Evolutionary conservation across 2,888 invertebrate genomes (phyloP).

Genomic region (Habrosyne pyritoides): DNA sequence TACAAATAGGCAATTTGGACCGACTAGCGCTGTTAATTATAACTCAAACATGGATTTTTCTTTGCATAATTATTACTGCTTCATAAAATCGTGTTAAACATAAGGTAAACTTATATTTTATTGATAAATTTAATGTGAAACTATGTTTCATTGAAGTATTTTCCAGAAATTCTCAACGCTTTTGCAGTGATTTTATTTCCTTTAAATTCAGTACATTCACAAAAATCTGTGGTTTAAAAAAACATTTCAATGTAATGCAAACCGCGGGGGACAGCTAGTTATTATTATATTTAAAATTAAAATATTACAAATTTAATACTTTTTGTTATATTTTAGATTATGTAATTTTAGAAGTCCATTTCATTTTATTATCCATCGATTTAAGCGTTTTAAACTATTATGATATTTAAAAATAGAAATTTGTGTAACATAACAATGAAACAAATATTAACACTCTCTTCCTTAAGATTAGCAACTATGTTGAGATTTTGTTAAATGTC

Average conservation of each 20-base stretch:
- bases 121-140: neutral
- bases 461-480: neutral
- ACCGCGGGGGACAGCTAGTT: too few relatives aligned
- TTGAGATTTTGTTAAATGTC: conserved; percentile 3
- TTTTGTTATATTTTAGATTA: too few relatives aligned
- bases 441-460: neutral
- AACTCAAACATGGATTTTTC: neutral
- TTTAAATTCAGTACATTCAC: too few relatives aligned
- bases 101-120: neutral
- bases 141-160: neutral
- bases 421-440: neutral
- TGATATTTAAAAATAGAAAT: neutral
- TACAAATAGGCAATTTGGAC: neutral
- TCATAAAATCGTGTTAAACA: neutral
- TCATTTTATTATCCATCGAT: neutral
- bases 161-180: too few relatives aligned
- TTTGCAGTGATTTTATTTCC: too few relatives aligned
- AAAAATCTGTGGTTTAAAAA: too few relatives aligned
- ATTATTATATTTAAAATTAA: too few relatives aligned
- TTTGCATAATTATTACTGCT: neutral
- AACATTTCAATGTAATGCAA: too few relatives aligned
- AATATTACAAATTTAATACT: too few relatives aligned
- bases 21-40: neutral
- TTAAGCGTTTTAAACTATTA: neutral
- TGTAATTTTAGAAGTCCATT: too few relatives aligned